A percentile compares a stretch with the other conserved stretches of the same genome.
These are phyloP conservation scores for Cantharis lateralis DNA, from an alignment of 2,888 invertebrate species.

Conservation along the genomic window DNA sequence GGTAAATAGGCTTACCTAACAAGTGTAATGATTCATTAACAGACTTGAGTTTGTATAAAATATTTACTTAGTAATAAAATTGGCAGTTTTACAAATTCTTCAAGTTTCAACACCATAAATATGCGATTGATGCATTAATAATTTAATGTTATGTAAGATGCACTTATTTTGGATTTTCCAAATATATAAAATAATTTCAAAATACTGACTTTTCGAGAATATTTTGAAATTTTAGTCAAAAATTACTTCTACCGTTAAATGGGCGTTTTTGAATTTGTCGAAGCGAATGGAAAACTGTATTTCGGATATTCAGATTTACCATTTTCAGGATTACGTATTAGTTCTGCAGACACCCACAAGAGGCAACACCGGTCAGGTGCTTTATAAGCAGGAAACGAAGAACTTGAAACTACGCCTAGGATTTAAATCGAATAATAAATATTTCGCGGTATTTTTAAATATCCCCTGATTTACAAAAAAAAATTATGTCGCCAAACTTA, in stretches of 20 bases:
- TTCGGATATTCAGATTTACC: not conserved
- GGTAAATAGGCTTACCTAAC: not conserved
- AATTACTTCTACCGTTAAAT: not conserved
- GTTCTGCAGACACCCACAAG: not conserved
- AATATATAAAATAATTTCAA: too few relatives aligned
- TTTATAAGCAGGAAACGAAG: not conserved
- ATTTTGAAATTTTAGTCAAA: not conserved
- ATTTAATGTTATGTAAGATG: too few relatives aligned
- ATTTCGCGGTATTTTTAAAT: not conserved
- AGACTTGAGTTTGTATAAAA: not conserved
- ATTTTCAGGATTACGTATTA: not conserved
- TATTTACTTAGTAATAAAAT: not conserved
- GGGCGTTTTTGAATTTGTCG: not conserved
- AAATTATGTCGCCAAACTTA: not conserved
- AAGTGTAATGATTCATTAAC: not conserved
- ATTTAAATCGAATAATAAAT: not conserved
- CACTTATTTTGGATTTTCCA: too few relatives aligned
- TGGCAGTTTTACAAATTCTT: not conserved
- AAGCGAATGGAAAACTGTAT: too few relatives aligned
- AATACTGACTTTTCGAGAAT: too few relatives aligned
- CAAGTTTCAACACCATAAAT: too few relatives aligned
- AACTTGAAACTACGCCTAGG: not conserved
- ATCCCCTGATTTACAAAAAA: not conserved
- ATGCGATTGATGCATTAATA: too few relatives aligned
- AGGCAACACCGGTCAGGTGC: not conserved